Base-by-base conservation (phyloP, 2,888 invertebrate species). In the Eurois occulta region DNA sequence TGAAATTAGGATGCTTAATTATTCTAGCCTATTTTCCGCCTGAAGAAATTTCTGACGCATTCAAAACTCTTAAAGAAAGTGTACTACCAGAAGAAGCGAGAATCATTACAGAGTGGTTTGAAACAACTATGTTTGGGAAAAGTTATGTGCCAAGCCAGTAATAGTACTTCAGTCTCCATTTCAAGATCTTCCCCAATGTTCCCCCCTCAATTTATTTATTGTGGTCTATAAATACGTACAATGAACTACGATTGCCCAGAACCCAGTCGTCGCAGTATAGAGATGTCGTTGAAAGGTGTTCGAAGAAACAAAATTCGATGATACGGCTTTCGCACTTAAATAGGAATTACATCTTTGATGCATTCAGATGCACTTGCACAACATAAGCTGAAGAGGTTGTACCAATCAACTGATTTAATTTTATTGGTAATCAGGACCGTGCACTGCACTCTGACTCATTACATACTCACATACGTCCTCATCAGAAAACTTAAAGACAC, bases 141-240 rank as follows among this genome's bases (percentile, higher is more conserved):
- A 35, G 13, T 35, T 24, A 62, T 62, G 32, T 32, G 32, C 60
- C 18, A 1, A 35, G 35, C 64, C 38, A 35, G 35, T 64, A 24
- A 38, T 64, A 65, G 38, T 38, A 65, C 65, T 65, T 65, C 65
- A 38, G n/a, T 65, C 65, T n/a, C 65, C 38, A 65, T 65, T 38
- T 65, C 64, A 38, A 65, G 38, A 65, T 65, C 65, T 65, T 41
- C 38, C 65, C n/a, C n/a, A 65, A 65, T 65, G 38, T 65, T 65
- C 35, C 65, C 38, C 13, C 38, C 65, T 13, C 35, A 35, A 35
- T 35, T 35, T 2, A 35, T 65, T 38, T 38, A 38, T 65, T 65
- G 65, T 65, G 65, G 65, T 41, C n/a, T 65, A 38, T 38, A 65
- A 65, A 41, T 65, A n/a, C n/a, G 8, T 41, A 65, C 38, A 41